These are phyloP conservation scores for Antheraea yamamai DNA, from an alignment of 2,888 invertebrate species.

Conservation along the genomic window DNA sequence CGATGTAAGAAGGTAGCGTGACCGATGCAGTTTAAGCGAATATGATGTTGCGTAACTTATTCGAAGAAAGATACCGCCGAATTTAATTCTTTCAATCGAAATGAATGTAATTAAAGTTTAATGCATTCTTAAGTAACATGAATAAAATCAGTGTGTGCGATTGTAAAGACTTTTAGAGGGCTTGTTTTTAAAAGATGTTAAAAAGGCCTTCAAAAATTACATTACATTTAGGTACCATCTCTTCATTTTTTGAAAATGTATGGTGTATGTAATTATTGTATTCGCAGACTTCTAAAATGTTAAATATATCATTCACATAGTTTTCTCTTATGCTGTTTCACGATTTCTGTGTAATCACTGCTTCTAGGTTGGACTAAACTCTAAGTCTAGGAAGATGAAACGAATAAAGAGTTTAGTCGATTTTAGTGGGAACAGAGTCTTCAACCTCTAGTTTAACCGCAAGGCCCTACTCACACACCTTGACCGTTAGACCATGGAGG, in stretches of 20 bases:
- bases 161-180: neutral
- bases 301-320: neutral
- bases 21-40: conserved; percentile 19
- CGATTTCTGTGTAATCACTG: neutral
- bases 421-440: neutral
- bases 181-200: too few relatives aligned
- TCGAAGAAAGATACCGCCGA: neutral
- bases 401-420: neutral
- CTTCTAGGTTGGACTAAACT: neutral
- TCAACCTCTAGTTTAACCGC: neutral
- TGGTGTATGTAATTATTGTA: too few relatives aligned
- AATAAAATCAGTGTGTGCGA: neutral
- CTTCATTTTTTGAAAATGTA: too few relatives aligned
- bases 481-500: neutral
- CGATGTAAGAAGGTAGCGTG: conserved; percentile 16
- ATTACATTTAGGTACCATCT: too few relatives aligned
- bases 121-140: neutral
- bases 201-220: neutral
- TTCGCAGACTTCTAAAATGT: neutral
- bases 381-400: neutral
- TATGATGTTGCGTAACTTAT: conserved; percentile 20
- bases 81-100: neutral
- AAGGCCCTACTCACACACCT: neutral
- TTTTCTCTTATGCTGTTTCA: neutral
- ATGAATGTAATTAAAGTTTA: neutral